Evolutionary conservation across 2,888 invertebrate genomes (phyloP).

Genomic region (Lordiphosa andalusiaca): DNA sequence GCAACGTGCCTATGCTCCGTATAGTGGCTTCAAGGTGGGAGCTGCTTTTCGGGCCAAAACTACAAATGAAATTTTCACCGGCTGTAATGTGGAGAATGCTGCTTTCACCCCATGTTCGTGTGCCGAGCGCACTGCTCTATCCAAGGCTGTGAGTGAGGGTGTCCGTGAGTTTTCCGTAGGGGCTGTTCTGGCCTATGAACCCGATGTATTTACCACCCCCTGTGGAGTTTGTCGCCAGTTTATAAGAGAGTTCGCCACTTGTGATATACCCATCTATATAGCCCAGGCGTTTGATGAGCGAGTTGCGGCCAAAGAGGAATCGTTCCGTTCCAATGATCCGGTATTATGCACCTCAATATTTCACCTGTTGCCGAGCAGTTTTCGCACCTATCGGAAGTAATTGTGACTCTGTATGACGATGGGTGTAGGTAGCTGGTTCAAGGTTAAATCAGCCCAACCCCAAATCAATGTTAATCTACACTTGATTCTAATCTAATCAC

Average conservation of each 20-base stretch:
- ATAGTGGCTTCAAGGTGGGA: conserved; percentile 94
- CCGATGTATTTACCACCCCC: conserved; percentile 86
- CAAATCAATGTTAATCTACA: conserved; percentile 24
- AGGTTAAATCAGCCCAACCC: conserved; percentile 12
- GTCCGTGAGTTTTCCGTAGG: conserved; percentile 85
- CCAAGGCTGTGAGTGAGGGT: conserved; percentile 92
- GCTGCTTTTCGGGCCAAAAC: conserved; percentile 87
- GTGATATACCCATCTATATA: conserved; percentile 87
- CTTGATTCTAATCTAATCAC: conserved; percentile 30
- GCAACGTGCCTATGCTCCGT: conserved; percentile 88
- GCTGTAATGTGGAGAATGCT: conserved; percentile 95
- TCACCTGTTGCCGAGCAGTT: conserved; percentile 75
- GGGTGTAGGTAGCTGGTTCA: conserved; percentile 3
- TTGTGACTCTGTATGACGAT: not conserved
- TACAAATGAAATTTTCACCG: conserved; percentile 85
- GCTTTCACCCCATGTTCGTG: conserved; percentile 90
- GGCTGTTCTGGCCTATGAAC: conserved; percentile 86
- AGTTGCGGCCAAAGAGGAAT: conserved; percentile 21
- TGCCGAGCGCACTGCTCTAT: conserved; percentile 93
- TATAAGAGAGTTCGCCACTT: conserved; percentile 86
- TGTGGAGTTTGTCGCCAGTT: conserved; percentile 95
- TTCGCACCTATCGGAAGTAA: conserved; percentile 48
- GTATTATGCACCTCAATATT: conserved; percentile 77
- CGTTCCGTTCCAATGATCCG: conserved; percentile 44
- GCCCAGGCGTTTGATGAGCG: conserved; percentile 82